phyloP scores from a whole-genome alignment of 2,888 invertebrate genomes.

The Eupithecia centaureata region DNA sequence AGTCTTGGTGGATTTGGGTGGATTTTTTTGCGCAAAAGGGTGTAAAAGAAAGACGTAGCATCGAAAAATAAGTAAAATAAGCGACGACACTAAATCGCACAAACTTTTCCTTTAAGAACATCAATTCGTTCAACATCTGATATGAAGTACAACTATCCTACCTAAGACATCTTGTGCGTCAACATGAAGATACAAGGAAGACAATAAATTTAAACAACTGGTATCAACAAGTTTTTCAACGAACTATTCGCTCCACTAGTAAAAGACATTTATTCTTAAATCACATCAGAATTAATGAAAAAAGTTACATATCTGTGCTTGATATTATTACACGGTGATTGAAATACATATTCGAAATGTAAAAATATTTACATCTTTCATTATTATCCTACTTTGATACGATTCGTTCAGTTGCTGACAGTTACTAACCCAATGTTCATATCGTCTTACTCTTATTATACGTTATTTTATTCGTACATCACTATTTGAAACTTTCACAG shows the following conservation, averaged over 20 bases:
- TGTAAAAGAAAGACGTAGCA: no score
- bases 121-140: conserved; percentile 68
- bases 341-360: conserved; percentile 74
- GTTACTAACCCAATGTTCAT: not conserved
- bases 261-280: conserved; percentile 63
- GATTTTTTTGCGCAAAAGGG: no score
- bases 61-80: not conserved
- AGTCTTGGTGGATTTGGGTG: not conserved
- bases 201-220: conserved; percentile 64
- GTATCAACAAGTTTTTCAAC: conserved; percentile 72
- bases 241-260: conserved; percentile 55
- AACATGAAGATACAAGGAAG: conserved; percentile 76
- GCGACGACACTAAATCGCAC: conserved; percentile 46
- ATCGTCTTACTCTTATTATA: not conserved
- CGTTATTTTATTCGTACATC: not conserved
- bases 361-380: conserved; percentile 75
- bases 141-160: conserved; percentile 77
- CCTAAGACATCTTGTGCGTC: conserved; percentile 75
- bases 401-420: conserved; percentile 23
- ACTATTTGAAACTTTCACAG: not conserved
- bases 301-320: conserved; percentile 64
- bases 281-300: conserved; percentile 70
- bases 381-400: conserved; percentile 25
- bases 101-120: conserved; percentile 60
- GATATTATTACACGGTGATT: conserved; percentile 71